Conservation (phyloP, 2,113 vertebrate genomes). For the Meriones unguiculatus region DNA sequence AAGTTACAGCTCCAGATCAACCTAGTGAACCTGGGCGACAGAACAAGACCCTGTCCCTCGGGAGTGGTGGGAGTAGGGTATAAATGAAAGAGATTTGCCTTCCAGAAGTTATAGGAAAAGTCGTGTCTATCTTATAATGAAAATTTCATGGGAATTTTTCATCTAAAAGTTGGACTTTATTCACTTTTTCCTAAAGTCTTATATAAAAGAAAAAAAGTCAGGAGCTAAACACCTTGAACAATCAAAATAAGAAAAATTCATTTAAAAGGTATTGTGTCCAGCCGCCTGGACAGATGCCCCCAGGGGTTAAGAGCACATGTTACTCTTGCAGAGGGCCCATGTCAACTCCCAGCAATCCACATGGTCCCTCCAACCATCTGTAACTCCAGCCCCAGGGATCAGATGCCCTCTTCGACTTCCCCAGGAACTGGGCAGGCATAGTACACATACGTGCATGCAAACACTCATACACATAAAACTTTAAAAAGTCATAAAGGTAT, state of each 20-base stretch:
- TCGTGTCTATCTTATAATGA: not conserved
- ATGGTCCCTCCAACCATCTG: not conserved
- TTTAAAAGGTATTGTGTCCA: not conserved
- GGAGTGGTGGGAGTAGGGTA: too few species aligned
- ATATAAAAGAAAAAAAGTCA: not conserved
- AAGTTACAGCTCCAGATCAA: not conserved
- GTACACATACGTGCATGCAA: not conserved
- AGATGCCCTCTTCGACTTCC: not conserved
- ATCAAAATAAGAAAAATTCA: not conserved
- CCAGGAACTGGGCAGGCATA: not conserved
- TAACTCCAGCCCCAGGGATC: not conserved
- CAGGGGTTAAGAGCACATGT: not conserved
- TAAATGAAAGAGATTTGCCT: not conserved
- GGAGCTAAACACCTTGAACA: not conserved
- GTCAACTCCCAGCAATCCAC: not conserved
- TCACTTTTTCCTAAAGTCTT: slow-evolving; percentile 17
- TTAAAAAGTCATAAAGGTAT: not conserved
- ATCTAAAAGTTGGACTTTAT: slow-evolving; percentile 2
- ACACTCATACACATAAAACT: not conserved
- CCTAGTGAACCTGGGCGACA: not conserved
- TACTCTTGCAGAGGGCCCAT: not conserved
- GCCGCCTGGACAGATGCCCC: not conserved
- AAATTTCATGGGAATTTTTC: slow-evolving; percentile 27
- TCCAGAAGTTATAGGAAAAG: not conserved
- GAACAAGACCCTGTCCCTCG: too few species aligned